phyloP scores from a whole-genome alignment of 2,797 vertebrate species.

The Propithecus deckenii region DNA sequence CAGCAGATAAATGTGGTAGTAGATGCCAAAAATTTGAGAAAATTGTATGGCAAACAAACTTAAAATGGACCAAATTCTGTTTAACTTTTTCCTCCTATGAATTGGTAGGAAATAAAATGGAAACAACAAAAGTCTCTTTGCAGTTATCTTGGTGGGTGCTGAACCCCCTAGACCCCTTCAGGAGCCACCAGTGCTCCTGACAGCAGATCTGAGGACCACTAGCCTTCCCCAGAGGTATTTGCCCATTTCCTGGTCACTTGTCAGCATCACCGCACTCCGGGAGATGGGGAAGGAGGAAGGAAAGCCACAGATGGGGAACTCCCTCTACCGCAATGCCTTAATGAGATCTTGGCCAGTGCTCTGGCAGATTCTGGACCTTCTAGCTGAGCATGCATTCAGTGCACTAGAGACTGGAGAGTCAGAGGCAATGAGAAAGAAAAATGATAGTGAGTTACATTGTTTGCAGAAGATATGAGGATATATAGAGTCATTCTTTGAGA shows the following conservation, averaged over 20 bases:
- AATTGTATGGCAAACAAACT: not conserved
- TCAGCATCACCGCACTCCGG: fast-evolving
- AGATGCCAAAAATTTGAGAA: constrained; percentile 27
- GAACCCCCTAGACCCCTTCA: not conserved
- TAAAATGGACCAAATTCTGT: not conserved
- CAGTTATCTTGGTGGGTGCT: not conserved
- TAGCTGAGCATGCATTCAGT: not conserved
- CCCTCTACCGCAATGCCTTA: fast-evolving
- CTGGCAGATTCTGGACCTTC: not conserved
- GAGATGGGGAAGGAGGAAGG: not conserved
- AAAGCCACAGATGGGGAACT: not conserved
- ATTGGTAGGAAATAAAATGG: not conserved
- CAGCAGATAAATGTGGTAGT: not conserved
- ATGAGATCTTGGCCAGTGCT: not conserved
- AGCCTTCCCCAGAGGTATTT: not conserved
- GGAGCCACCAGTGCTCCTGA: not conserved
- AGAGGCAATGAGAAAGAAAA: not conserved
- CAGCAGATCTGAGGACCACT: not conserved
- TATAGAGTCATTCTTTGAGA: not conserved
- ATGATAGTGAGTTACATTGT: too few relatives aligned
- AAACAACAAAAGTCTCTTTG: not conserved
- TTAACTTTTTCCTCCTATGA: not conserved
- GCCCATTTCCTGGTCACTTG: not conserved
- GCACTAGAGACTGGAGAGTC: not conserved
- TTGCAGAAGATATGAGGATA: not conserved